phyloP scores from a whole-genome alignment of 2,888 invertebrate genomes.

The Agrotis exclamationis region DNA sequence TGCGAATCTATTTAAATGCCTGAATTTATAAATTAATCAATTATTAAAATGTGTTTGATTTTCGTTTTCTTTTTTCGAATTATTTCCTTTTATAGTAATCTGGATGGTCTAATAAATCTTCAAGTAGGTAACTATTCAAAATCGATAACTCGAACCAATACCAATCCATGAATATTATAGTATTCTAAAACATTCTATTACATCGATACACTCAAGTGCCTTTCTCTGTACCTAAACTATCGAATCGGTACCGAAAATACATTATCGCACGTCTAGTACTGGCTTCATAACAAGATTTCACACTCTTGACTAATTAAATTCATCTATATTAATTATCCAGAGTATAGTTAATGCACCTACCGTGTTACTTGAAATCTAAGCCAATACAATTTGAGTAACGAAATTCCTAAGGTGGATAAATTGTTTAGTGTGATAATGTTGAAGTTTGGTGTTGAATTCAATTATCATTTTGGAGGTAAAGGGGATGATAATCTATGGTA shows the following conservation, averaged over 20 bases:
- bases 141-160: no score
- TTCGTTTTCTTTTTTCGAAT: no score
- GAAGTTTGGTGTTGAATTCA: constrained; percentile 17
- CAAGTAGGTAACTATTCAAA: no score
- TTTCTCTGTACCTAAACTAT: constrained; percentile 27
- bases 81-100: no score
- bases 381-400: constrained; percentile 31
- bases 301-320: constrained; percentile 52
- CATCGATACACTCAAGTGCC: constrained; percentile 1
- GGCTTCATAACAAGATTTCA: constrained; percentile 19
- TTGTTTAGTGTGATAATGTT: constrained; percentile 2
- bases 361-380: constrained; percentile 32
- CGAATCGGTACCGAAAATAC: constrained; percentile 12
- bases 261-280: constrained; percentile 12
- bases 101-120: no score
- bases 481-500: neutral
- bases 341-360: constrained; percentile 44
- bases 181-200: neutral
- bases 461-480: neutral
- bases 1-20: no score
- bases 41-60: no score
- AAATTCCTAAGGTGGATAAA: constrained; percentile 1
- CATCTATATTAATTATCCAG: constrained; percentile 42
- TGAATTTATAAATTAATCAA: no score
- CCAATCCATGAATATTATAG: neutral